Evolutionary conservation across 2,888 invertebrate species (phyloP).

Genomic region (Cataglyphis cursor): DNA sequence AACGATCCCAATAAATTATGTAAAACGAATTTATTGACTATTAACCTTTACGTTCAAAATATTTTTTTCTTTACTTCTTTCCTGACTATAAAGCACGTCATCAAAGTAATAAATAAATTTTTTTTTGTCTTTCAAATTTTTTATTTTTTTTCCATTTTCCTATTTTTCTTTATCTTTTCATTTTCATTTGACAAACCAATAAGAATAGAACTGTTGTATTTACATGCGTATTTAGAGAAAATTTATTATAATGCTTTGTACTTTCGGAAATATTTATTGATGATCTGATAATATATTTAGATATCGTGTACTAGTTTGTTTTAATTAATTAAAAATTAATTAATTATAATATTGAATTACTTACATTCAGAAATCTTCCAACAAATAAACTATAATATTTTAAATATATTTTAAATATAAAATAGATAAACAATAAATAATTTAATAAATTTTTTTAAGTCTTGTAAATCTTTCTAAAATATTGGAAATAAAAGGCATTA

Average conservation of each 20-base stretch:
- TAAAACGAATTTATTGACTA: not conserved
- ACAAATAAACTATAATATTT: too few species aligned
- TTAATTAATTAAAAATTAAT: too few species aligned
- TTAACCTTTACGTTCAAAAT: not conserved
- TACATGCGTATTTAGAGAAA: not conserved
- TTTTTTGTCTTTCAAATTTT: not conserved
- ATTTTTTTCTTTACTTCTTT: not conserved
- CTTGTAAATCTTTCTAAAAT: too few species aligned
- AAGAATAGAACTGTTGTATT: not conserved
- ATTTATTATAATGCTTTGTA: not conserved
- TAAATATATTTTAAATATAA: too few species aligned
- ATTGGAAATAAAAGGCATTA: too few species aligned
- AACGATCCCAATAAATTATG: not conserved
- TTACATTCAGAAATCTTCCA: too few species aligned
- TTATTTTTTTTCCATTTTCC: not conserved
- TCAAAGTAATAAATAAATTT: not conserved
- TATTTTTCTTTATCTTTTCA: not conserved
- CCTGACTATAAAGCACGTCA: not conserved
- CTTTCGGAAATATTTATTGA: not conserved
- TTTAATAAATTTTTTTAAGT: too few species aligned
- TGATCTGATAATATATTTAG: not conserved
- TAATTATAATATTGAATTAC: too few species aligned
- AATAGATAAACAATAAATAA: too few species aligned
- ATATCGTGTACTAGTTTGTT: too few species aligned
- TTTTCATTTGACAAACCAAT: not conserved